Evolutionary conservation across 2,797 vertebrate species (phyloP).

Genomic region (Micropoecilia bifurca): DNA sequence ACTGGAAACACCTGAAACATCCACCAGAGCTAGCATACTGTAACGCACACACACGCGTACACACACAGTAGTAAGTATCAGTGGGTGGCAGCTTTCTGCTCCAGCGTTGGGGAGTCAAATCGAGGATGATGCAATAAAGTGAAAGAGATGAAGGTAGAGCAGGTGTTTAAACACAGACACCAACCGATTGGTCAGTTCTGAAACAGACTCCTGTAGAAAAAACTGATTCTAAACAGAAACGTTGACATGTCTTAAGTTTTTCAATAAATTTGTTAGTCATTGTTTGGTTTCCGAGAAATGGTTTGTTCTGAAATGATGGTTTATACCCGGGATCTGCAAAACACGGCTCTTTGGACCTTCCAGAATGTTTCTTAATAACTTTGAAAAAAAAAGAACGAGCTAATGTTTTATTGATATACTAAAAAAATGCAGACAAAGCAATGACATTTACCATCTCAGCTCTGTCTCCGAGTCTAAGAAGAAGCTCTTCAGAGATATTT

Average conservation of each 20-base stretch:
- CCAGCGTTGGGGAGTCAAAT: slow-evolving; percentile 65
- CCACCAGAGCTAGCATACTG: slow-evolving; percentile 86
- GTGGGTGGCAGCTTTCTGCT: slow-evolving; percentile 84
- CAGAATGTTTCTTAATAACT: no score
- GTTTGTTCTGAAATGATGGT: neutral
- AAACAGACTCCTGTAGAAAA: neutral
- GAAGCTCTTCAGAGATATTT: no score
- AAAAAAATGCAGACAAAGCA: no score
- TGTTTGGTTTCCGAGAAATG: neutral
- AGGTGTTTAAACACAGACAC: slow-evolving; percentile 6
- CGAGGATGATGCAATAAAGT: slow-evolving; percentile 81
- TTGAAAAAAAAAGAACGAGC: no score
- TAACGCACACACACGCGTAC: slow-evolving; percentile 16
- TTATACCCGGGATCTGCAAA: neutral
- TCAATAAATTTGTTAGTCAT: neutral
- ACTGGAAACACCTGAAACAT: slow-evolving; percentile 89
- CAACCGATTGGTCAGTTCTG: neutral
- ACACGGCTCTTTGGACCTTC: no score
- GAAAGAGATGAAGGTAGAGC: slow-evolving; percentile 70
- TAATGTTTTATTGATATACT: no score
- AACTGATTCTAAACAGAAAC: neutral
- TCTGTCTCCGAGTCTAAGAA: no score
- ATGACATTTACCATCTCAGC: no score
- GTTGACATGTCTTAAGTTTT: neutral
- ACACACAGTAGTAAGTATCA: slow-evolving; percentile 85